Base-by-base conservation (phyloP, 2,113 vertebrate genomes). In the Hucho hucho region DNA sequence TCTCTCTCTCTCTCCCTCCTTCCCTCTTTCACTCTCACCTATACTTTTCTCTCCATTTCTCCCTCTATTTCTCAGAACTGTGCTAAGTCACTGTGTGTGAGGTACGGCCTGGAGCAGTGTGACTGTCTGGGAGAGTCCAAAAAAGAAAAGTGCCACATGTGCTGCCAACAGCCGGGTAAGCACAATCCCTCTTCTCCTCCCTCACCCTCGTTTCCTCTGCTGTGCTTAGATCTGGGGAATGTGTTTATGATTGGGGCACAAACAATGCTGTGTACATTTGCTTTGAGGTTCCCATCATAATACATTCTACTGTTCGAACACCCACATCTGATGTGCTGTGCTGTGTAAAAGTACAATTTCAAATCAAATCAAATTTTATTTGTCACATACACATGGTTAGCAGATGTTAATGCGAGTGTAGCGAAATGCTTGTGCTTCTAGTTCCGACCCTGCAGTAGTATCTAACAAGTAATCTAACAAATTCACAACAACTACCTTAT, bases 101-200 rank as follows among this genome's bases (percentile, higher is more conserved):
- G 79, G 9, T 84, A 92, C 3, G 47, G 76, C 2, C 80, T 95
- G 80, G 83, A 94, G 74, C 92, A 94, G 80, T 90, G 93, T 1
- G 86, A 93, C 79, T 93, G 92, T 74, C 80, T 81, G 0, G 92
- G 90, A 74, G 82, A 82, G 14, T 89, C 86, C 46, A 77, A 78
- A 83, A 87, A 73, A 56, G 90, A 93, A 69, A 94, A 92, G 77
- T 93, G 94, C 81, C 81, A 86, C 69, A 83, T 94, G 6, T 18
- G 93, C 89, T 95, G 93, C 88, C 94, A 95, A 75, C 76, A 92
- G 77, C 86, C 79, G 11, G 94, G 93, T 94, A 89, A 7, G 22
- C 20, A 7, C 25, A n/a, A n/a, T 25, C 2, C 2, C 61, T 25
- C 28, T 56, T 43, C 28, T 24, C 49, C 22, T 28, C 25, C 25